Base-by-base conservation (phyloP, 2,113 vertebrate genomes). In the Vicugna pacos region DNA sequence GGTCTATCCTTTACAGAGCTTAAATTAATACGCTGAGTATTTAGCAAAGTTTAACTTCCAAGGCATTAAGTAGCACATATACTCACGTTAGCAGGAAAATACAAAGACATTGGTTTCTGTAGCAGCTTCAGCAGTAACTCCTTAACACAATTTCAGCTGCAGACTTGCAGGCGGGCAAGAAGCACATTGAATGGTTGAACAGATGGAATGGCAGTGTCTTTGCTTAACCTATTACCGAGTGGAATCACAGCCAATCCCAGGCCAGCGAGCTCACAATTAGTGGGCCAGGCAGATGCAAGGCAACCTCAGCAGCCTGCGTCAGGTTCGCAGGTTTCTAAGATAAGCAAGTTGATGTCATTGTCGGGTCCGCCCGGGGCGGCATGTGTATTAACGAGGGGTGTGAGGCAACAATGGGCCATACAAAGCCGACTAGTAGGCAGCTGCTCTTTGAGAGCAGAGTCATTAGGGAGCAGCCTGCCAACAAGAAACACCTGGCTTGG, bases 401-500 rank as follows among this genome's bases (percentile, higher is more conserved):
- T 98, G 99, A 96, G 93, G 97, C 98, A 99, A 99, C 99, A 99
- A 99, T 99, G 98, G 99, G 98, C 98, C 93, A 98, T 98, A 99
- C 99, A 99, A 99, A 99, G 98, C 99, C 96, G 98, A 98, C 99
- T 98, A 98, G 99, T 98, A 99, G 99, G 99, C 99, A 99, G 99
- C 99, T 99, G 99, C 99, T 99, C 98, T 96, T 98, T 98, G 99
- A 99, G 99, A 98, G 98, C 98, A 98, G 97, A 98, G 98, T 99
- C 99, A 99, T 99, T 99, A 99, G 99, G 98, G 98, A 99, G 98
- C 99, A 98, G 98, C 98, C 99, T 99, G 98, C 99, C 99, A 99
- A 98, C 99, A 99, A 99, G 98, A 98, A 99, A 99, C 99, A 99
- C 99, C 99, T 99, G 99, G 99, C 99, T 98, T 97, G 98, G 97